These are phyloP conservation scores for Eilema caniola DNA, from an alignment of 2,888 invertebrate genomes.

Conservation along the genomic window DNA sequence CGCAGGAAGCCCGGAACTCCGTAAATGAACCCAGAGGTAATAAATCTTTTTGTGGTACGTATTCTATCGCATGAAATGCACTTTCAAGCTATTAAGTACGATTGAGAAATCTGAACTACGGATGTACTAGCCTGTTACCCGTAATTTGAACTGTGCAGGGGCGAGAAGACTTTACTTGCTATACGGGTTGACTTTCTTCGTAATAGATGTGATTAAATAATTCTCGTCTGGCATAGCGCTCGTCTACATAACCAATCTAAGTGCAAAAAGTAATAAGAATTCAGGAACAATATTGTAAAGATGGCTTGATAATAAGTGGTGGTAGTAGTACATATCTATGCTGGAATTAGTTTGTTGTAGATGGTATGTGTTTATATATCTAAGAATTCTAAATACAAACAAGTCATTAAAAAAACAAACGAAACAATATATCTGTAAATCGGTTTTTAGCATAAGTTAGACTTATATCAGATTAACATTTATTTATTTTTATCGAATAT, in stretches of 20 bases:
- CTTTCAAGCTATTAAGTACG: slow-evolving; percentile 62
- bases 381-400: no score
- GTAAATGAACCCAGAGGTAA: slow-evolving; percentile 65
- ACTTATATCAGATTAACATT: no score
- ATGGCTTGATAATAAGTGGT: no score
- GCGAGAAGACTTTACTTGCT: slow-evolving; percentile 11
- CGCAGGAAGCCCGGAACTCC: slow-evolving; percentile 59
- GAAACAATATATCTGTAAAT: no score
- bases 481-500: no score
- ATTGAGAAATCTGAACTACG: slow-evolving; percentile 51
- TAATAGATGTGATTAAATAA: neutral
- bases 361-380: no score
- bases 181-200: neutral
- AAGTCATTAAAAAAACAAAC: no score
- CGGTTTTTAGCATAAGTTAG: no score
- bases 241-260: neutral
- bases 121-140: slow-evolving; percentile 42
- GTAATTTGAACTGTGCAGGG: slow-evolving; percentile 32
- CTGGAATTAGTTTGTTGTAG: no score
- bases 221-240: no score
- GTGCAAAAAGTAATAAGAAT: neutral
- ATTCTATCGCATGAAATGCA: slow-evolving; percentile 73
- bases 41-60: slow-evolving; percentile 73
- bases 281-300: neutral
- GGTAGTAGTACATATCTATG: no score